These are phyloP conservation scores for Cerastoderma edule DNA, from an alignment of 2,888 invertebrate genomes.

Conservation along the genomic window DNA sequence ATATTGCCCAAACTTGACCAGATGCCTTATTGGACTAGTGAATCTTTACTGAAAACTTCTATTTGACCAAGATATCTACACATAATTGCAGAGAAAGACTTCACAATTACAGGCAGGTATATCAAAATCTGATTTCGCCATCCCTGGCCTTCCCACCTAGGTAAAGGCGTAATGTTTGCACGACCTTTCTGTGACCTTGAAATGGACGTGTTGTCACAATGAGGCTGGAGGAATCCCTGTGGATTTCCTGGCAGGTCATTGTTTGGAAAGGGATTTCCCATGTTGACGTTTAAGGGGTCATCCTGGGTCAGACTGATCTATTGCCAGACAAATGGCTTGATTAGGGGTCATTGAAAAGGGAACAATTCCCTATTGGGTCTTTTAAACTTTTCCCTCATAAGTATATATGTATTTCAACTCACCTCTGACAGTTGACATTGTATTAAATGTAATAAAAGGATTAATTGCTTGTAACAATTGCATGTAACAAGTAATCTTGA, in stretches of 20 bases:
- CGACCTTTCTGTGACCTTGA: conserved; percentile 9
- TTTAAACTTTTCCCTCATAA: background rate
- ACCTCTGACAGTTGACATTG: no score
- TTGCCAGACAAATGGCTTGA: conserved; percentile 22
- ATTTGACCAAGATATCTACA: background rate
- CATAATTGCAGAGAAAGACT: no score
- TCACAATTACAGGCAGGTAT: no score
- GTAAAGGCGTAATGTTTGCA: background rate
- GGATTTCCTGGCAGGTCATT: conserved; percentile 18
- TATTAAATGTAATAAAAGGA: no score
- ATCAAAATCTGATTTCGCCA: no score
- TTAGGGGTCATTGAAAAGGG: conserved; percentile 8
- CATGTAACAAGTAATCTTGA: no score
- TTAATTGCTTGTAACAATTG: no score
- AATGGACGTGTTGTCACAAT: conserved; percentile 18
- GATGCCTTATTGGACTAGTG: no score
- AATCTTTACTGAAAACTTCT: no score
- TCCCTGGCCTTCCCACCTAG: background rate
- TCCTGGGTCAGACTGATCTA: conserved; percentile 7
- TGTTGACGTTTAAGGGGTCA: conserved; percentile 27
- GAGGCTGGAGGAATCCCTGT: conserved; percentile 2
- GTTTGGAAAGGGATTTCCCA: conserved; percentile 25
- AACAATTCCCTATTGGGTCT: background rate
- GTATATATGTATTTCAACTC: no score
- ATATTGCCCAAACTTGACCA: no score